Base-by-base conservation (phyloP, 2,113 vertebrate genomes). In the Petroica traversi region DNA sequence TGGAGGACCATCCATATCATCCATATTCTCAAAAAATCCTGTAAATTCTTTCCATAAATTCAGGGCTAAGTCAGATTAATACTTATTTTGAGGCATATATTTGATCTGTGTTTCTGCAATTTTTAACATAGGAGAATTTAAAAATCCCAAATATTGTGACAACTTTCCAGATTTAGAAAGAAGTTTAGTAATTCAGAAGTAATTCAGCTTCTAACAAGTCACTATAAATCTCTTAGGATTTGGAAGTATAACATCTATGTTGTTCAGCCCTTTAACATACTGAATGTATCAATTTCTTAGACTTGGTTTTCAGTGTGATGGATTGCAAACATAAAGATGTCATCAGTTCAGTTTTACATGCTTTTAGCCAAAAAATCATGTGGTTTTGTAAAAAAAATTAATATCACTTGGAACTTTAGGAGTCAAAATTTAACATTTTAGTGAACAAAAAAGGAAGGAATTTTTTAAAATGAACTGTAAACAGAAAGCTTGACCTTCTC, bases 61-160 rank as follows among this genome's bases (percentile, higher is more conserved):
- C 43, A 81, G 28, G 36, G 14, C 38, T 88, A 69, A 84, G 69
- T 40, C 61, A 81, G 43, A 78, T 75, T 74, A 84, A 86, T 31
- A 80, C 5, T 80, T 83, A 19, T 80, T 15, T 88, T 86, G 43
- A 86, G 64, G 26, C 46, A 67, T 66, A 20, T 19, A 48, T 45
- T 81, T 18, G 11, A 51, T 57, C 29, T 77, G 2, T 88, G 40
- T 58, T 94, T 86, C 46, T 59, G 55, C 51, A 86, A 38, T 40
- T 92, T 88, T 74, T 86, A 84, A 81, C 57, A 51, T 14, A 77
- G 3, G 18, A 61, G 84, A 68, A 5, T 75, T 51, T 72, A 41
- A 89, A 91, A 89, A 81, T 3, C 19, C 63, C 48, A 92, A 92
- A 87, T 95, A 87, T 89, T 97, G 34, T 95, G 89, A 85, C 87